A percentile compares a stretch with the other conserved stretches of the same genome.
phyloP scores from a whole-genome alignment of 2,888 invertebrate genomes.

The Diaperis boleti region DNA sequence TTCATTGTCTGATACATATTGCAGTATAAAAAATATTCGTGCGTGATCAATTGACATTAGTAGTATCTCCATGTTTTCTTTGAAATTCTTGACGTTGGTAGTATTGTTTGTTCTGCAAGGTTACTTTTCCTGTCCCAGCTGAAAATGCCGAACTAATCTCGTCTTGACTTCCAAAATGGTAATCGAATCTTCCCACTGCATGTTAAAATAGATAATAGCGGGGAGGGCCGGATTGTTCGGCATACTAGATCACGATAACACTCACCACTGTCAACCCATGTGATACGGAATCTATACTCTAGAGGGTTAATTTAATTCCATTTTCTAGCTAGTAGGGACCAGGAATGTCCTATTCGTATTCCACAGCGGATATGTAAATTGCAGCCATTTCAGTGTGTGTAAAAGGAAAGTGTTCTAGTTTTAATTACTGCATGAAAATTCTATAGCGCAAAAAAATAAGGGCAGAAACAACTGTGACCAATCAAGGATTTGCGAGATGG shows the following conservation, averaged over 20 bases:
- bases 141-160: neutral
- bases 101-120: no score
- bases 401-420: slow-evolving; percentile 14
- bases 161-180: neutral
- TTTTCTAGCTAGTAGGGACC: slow-evolving; percentile 18
- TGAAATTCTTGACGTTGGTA: neutral
- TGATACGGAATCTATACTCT: slow-evolving; percentile 29
- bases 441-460: neutral
- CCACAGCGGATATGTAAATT: slow-evolving; percentile 24
- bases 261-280: slow-evolving; percentile 25
- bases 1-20: no score
- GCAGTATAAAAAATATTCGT: no score
- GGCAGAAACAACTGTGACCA: neutral
- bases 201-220: slow-evolving; percentile 19
- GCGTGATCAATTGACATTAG: neutral
- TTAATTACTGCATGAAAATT: slow-evolving; percentile 8
- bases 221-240: slow-evolving; percentile 12
- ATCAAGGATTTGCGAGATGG: neutral
- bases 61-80: neutral
- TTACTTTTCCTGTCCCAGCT: neutral
- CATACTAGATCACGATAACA: slow-evolving; percentile 31
- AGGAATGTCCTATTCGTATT: slow-evolving; percentile 23
- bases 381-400: slow-evolving; percentile 9
- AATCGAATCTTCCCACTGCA: slow-evolving; percentile 19
- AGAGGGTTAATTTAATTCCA: slow-evolving; percentile 31